Conservation (phyloP, 2,888 invertebrate species). For the Amblyteles armatorius region DNA sequence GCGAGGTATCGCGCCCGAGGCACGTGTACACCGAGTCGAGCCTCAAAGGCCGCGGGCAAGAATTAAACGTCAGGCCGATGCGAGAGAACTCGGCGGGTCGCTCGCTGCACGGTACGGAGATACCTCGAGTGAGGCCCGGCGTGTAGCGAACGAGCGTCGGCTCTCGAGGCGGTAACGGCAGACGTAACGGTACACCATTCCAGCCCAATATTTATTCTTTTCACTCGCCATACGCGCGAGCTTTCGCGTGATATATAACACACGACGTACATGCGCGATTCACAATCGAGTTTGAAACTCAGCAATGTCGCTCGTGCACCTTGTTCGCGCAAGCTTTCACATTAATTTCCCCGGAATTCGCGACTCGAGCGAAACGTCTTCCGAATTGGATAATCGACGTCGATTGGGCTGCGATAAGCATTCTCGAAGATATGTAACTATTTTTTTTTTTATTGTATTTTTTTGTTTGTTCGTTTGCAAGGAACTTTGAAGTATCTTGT, state of each 20-base stretch:
- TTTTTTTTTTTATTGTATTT: conserved; percentile 2
- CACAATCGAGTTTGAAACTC: neutral
- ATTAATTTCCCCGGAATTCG: neutral
- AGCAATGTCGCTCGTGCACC: neutral
- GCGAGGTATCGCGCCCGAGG: conserved; percentile 22
- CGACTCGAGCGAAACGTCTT: neutral
- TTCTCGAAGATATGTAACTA: neutral
- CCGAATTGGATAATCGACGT: neutral
- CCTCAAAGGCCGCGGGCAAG: conserved; percentile 46
- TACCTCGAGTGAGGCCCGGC: neutral
- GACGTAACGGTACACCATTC: conserved; percentile 83
- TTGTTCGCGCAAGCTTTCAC: neutral
- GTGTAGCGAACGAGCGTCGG: conserved; percentile 21
- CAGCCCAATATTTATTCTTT: conserved; percentile 84
- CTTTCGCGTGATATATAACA: conserved; percentile 62
- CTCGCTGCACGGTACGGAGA: neutral
- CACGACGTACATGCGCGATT: neutral
- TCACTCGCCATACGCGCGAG: conserved; percentile 72
- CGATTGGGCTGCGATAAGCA: neutral
- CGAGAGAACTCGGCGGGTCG: conserved; percentile 18
- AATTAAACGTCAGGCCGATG: conserved; percentile 51
- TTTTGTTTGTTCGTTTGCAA: neutral
- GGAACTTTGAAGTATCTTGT: conserved; percentile 17
- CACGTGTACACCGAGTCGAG: conserved; percentile 20
- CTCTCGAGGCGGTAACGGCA: conserved; percentile 84